Percentiles rank a stretch among this genome's conserved stretches.
Evolutionary conservation across 2,797 vertebrate genomes (phyloP).

Genomic region (Galago senegalensis): DNA sequence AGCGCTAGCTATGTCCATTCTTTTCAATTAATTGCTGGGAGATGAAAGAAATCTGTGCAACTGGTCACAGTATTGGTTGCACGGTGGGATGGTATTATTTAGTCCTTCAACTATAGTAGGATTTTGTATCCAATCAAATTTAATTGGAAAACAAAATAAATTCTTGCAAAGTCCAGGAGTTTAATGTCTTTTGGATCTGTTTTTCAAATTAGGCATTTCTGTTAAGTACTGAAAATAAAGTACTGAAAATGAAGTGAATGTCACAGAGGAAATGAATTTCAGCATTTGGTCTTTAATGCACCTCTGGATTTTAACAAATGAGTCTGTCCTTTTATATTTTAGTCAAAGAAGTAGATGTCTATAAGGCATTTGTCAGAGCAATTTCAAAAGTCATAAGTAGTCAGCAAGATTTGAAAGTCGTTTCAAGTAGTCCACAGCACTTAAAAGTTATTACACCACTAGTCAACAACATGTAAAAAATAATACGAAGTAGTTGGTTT

Average conservation of each 20-base stretch:
- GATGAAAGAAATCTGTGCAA: background rate
- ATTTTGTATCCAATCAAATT: conserved; percentile 29
- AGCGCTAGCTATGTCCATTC: conserved; percentile 52
- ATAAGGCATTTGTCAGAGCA: conserved; percentile 40
- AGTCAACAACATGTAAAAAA: conserved; percentile 63
- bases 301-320: conserved; percentile 76
- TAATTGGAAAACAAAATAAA: conserved; percentile 39
- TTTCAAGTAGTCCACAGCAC: conserved; percentile 56
- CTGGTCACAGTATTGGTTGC: background rate
- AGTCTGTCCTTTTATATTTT: conserved; percentile 76
- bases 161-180: background rate
- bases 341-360: conserved; percentile 64
- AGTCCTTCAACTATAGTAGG: conserved; percentile 21
- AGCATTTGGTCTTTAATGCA: conserved; percentile 73
- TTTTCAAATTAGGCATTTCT: conserved; percentile 74
- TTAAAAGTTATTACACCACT: conserved; percentile 54
- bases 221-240: conserved; percentile 58
- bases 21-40: conserved; percentile 41
- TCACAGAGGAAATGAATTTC: conserved; percentile 17
- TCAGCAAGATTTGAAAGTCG: conserved; percentile 71
- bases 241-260: background rate
- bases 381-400: conserved; percentile 68
- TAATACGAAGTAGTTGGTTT: conserved; percentile 9
- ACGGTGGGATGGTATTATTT: conserved; percentile 6
- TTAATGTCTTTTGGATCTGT: conserved; percentile 61